These are phyloP conservation scores for Laspeyria flexula DNA, from an alignment of 2,888 invertebrate genomes.

Conservation along the genomic window DNA sequence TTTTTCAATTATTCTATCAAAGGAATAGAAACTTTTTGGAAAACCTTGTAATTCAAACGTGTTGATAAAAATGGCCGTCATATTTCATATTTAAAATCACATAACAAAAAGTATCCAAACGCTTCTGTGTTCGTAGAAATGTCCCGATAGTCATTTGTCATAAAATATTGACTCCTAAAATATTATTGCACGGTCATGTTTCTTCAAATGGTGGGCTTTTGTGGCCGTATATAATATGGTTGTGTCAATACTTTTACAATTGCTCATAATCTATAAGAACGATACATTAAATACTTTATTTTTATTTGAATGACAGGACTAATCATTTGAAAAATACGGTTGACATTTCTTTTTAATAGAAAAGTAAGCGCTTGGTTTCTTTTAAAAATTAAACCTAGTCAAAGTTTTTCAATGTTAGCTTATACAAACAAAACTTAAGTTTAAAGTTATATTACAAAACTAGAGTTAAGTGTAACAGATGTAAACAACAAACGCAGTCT, in stretches of 20 bases:
- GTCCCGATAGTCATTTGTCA: slow-evolving; percentile 60
- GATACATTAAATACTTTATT: slow-evolving; percentile 8
- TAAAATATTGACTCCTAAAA: slow-evolving; percentile 47
- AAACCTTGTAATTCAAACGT: background rate
- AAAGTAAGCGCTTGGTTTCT: too few species aligned
- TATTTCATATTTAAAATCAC: slow-evolving; percentile 22
- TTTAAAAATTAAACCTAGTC: too few species aligned
- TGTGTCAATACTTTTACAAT: slow-evolving; percentile 40
- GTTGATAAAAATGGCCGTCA: slow-evolving; percentile 3
- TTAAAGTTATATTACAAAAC: slow-evolving; percentile 14
- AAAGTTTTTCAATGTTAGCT: background rate
- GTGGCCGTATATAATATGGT: slow-evolving; percentile 38
- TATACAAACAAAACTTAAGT: background rate
- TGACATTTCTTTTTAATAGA: background rate
- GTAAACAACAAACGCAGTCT: slow-evolving; percentile 47
- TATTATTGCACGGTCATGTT: slow-evolving; percentile 65
- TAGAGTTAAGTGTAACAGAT: slow-evolving; percentile 24
- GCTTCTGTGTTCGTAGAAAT: slow-evolving; percentile 48
- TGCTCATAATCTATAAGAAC: slow-evolving; percentile 27
- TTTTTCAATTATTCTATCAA: background rate
- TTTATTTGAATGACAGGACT: background rate
- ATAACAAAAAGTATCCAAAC: slow-evolving; percentile 11
- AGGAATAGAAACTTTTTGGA: background rate
- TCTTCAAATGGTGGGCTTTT: slow-evolving; percentile 44
- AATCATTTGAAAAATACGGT: background rate